Base-by-base conservation (phyloP, 2,888 invertebrate species). In the Apodemia duryi region DNA sequence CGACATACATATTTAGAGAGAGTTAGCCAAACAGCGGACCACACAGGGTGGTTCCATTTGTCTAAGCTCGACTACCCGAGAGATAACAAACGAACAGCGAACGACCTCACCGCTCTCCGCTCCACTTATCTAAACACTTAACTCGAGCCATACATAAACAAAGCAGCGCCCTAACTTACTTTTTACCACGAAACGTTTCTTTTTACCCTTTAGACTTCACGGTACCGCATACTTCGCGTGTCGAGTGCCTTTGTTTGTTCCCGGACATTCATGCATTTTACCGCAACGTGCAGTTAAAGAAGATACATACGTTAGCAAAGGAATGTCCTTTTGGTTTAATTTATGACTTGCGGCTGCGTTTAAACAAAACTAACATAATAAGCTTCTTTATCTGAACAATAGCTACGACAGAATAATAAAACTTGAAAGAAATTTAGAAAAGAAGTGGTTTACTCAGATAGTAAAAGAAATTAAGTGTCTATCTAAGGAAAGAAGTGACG, bases 101-200 rank as follows among this genome's bases (percentile, higher is more conserved):
- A 67, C 63, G 62, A 66, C 70, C 65, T 80, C 77, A 46, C 79
- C 78, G 82, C 86, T 86, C 88, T 86, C 84, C 79, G 82, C 81
- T 84, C 84, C 90, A 89, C 90, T 91, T 91, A 91, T 90, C 88
- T 88, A 91, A 91, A 91, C 91, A 91, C 91, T 91, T 86, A 86
- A 84, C 85, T 83, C 84, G 82, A 82, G 80, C 86, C 83, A 81
- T 85, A 85, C 84, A 89, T 87, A 91, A 91, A 91, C 89, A 91
- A 87, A 86, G 85, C 85, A 82, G 79, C 83, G 81, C 83, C 83
- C 83, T 84, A 84, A 87, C 87, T 87, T 77, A 84, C 82, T 90
- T 90, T 90, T 91, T 90, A 89, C 87, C 82, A 84, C 81, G 81
- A 86, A 88, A 83, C 77, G 81, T 82, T 88, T 84, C 80, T 78